Percentiles rank a stretch among this genome's conserved stretches.
Evolutionary conservation across 2,113 vertebrate species (phyloP).

Genomic region (Megalops atlanticus): DNA sequence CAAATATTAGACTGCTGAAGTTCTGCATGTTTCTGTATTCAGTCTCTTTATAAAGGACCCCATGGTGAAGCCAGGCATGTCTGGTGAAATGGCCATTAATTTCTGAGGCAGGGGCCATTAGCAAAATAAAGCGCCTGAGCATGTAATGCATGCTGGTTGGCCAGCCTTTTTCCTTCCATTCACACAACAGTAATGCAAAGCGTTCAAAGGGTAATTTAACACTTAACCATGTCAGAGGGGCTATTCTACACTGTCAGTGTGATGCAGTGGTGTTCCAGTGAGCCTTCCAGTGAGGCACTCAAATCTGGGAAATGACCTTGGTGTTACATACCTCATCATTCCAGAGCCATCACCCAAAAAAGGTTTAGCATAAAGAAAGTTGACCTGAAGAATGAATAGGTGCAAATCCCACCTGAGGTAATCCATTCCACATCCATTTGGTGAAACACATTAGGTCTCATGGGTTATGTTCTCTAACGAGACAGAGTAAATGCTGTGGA

Average conservation of each 20-base stretch:
- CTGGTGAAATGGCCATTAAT: conserved; percentile 15
- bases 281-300: neutral
- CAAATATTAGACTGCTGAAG: neutral
- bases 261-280: neutral
- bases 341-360: neutral
- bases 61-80: neutral
- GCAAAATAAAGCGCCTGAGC: conserved; percentile 5
- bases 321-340: neutral
- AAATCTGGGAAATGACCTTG: conserved; percentile 1
- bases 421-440: no score
- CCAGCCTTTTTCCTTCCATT: neutral
- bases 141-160: neutral
- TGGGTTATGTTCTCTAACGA: neutral
- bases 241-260: neutral
- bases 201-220: neutral
- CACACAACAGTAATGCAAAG: conserved; percentile 7
- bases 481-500: neutral
- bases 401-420: neutral
- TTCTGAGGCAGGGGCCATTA: conserved; percentile 13
- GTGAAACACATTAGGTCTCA: no score
- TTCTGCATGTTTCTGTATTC: neutral
- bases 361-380: neutral
- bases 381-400: neutral
- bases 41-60: neutral
- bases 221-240: neutral